Evolutionary conservation across 2,113 vertebrate genomes (phyloP), one percentile per base, ranked within the genome.

Genomic region (Macrotus californicus): DNA sequence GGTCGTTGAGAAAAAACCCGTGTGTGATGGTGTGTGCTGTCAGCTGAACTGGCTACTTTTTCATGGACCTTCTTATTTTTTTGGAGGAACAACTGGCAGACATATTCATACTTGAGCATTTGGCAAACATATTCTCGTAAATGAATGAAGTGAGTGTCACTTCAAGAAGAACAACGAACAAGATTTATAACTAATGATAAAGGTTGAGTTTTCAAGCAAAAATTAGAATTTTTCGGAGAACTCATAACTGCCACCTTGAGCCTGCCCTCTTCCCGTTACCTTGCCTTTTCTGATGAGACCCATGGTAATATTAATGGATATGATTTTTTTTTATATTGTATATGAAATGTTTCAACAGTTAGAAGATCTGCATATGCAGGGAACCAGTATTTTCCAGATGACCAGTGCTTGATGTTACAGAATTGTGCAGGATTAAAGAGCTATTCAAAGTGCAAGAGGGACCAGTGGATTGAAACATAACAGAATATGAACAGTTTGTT

Each of bases 131-230:
- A 72, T 93, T 79, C 82, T 90, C 26, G 54, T 75, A 89, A 94
- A 16, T 80, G 41, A 77, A 48, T 70, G 79, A 81, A 61, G 56
- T 75, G 69, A 36, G 12, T 67, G 34, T 82, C 26, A 85, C 36
- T 95, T 59, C 24, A 56, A 83, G 82, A 41, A 43, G 87, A 92
- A 73, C 19, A 72, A 39, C 73, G 41, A 39, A 29, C 48, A 72
- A 41, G 46, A 80, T 91, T 94, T 94, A n/a, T 50, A 72, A 50
- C 48, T 81, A 48, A 48, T 92, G 46, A 86, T 73, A 69, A 76
- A 93, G 89, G 15, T 81, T 87, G 66, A 52, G 10, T 90, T 90
- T 97, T 88, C 67, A 91, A 94, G 85, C 41, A 70, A 84, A 79
- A 85, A 36, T 76, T 36, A 85, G 29, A 66, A 59, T 92, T 87